Evolutionary conservation across 1,140 invertebrate species (phyloP).

Genomic region (Pseudomyrmex cubaensis): DNA sequence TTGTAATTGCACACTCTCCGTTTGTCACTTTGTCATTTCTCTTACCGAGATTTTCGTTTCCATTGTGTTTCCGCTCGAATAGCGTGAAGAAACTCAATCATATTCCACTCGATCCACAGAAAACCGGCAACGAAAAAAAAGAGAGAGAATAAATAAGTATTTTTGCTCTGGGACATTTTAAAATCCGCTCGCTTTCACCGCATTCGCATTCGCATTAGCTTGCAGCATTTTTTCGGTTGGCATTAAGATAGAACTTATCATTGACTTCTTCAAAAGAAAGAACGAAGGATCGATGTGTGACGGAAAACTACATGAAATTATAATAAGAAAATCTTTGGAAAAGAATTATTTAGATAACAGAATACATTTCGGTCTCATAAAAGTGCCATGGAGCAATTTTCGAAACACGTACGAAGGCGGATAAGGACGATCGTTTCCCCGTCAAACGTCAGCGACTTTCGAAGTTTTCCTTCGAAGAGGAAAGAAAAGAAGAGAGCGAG

Average conservation of each 20-base stretch:
- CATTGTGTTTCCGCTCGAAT: neutral
- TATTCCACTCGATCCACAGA: no score
- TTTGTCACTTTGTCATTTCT: constrained; percentile 9
- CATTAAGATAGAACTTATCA: neutral
- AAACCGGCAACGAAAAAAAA: neutral
- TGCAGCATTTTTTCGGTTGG: neutral
- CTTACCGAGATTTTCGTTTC: neutral
- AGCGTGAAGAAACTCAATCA: no score
- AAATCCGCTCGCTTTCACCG: neutral
- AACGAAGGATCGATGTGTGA: neutral
- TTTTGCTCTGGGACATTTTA: constrained; percentile 24
- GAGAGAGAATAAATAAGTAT: neutral
- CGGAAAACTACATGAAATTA: neutral
- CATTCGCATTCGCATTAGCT: neutral
- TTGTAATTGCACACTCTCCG: neutral
- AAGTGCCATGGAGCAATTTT: neutral
- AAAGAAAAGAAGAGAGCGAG: neutral
- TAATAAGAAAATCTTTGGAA: no score
- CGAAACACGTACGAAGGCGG: neutral
- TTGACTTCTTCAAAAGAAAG: neutral
- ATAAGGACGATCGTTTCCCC: neutral
- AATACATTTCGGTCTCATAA: neutral
- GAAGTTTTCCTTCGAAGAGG: neutral
- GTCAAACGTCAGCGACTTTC: neutral
- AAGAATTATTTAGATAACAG: neutral